Base-by-base conservation (phyloP, 2,113 vertebrate genomes). In the Phalacrocorax brasilianus region DNA sequence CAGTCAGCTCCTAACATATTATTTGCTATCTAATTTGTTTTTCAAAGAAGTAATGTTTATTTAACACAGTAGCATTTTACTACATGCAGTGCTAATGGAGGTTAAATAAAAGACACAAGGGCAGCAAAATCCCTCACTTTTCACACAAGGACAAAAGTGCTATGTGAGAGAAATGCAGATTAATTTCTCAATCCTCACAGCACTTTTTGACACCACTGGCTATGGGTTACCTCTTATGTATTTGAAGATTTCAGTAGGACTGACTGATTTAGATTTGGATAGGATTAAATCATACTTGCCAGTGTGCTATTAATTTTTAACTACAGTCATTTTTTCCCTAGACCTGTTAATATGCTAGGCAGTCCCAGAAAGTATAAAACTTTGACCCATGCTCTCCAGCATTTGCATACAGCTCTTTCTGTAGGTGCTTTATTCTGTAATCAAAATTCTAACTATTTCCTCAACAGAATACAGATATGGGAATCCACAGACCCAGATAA, bases 31-130 rank as follows among this genome's bases (percentile, higher is more conserved):
- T 95, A 89, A 95, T 97, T 97, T 97, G 89, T 96, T 97, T 97
- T 97, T 96, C 88, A 95, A 93, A 97, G 68, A 84, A 88, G 77
- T 71, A 91, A 92, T 92, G 80, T 97, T 97, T 97, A 96, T 97
- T 97, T 97, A 96, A 96, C 93, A 93, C 95, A 62, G 53, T 88
- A 89, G 65, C 93, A 58, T 96, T 97, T 97, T 95, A 85, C 71
- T 97, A 91, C 87, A 95, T 85, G 72, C 50, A 77, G 93, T 88
- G 91, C 89, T 97, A 97, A 97, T 96, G 83, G 97, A 97, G 97
- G 97, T 97, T 97, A 97, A 97, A 94, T 95, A 97, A 97, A 97
- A 97, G 96, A 94, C 93, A 97, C 87, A 92, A 95, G 96, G 94
- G 96, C 91, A 94, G 66, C 71, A 95, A 95, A 97, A 97, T 94